Base-by-base conservation (phyloP, 2,797 vertebrate genomes). In the Phrynocephalus forsythii region DNA sequence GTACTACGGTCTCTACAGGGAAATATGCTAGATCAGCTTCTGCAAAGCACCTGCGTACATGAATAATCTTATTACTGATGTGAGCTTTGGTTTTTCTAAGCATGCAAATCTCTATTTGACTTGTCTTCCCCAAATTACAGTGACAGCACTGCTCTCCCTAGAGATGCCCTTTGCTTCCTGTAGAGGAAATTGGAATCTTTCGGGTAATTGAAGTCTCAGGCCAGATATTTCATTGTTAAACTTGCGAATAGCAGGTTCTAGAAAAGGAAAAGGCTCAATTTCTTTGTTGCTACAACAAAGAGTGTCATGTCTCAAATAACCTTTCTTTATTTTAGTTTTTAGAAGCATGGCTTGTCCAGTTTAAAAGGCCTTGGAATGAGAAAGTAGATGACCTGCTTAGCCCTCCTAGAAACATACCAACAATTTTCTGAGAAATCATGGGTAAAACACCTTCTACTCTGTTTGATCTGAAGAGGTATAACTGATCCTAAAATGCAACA, bases 141-240 rank as follows among this genome's bases (percentile, higher is more conserved):
- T 16, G n/a, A 67, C 28, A 44, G 15, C 60, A 56, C 3, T 7
- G 67, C 1, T 44, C 9, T 5, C 33, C 30, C n/a, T n/a, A 33
- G 28, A 2, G 33, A 2, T 26, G 67, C 6, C n/a, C 6, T 71
- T 63, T 76, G 9, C 8, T 63, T 33, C 82, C 26, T 16, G 3
- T 63, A 38, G 1, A 0, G 20, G 9, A 72, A 26, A 16, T 1
- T 1, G 15, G 3, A 16, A 75, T 22, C 26, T 88, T 84, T 84
- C 77, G 38, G 13, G 0, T 11, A 76, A 38, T 52, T 84, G 0
- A 0, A 84, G 44, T n/a, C 68, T 24, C 33, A 1, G 26, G 26
- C 8, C 76, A 79, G 67, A 63, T 30, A 24, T 30, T 28, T 38
- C 26, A 24, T 16, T 38, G 11, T 88, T 88, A 72, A 63, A 63